Base-by-base conservation (phyloP, 2,888 invertebrate species). In the Timema podura region DNA sequence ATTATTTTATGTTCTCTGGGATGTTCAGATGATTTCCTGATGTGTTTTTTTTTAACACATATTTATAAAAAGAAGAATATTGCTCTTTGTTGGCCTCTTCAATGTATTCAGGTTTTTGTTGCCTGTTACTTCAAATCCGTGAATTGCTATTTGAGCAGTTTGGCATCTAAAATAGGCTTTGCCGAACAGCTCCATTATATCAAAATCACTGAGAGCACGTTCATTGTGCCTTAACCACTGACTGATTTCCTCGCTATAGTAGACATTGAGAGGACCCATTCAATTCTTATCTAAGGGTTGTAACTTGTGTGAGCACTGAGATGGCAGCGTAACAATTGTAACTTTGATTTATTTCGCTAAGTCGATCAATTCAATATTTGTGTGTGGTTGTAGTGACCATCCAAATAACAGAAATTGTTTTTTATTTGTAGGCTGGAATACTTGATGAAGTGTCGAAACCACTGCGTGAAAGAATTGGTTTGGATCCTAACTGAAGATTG, bases 1-100 rank as follows among this genome's bases (percentile, higher is more conserved):
- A 68, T 68, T 68, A 46, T 46, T 64, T 64, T 48, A 44, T 64
- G 16, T n/a, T 64, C 57, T 13, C 57, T 46, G 70, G 45, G 48
- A 61, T 10, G 16, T 13, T 70, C 48, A 49, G 49, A 9, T 59
- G 54, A 65, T 70, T 70, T 66, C 16, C 66, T 49, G 70, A 5
- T 48, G 54, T 69, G 15, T 48, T 5, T 66, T 47, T 70, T 30
- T 45, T 70, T n/a, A 48, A 48, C 57, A 66, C 70, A 48, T 57
- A 65, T 61, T 67, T 51, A 59, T 67, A 47, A 67, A 67, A 67
- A 67, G 70, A 47, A 15, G 67, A 67, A 67, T 48, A 44, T 67
- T 48, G 48, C 67, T 70, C 68, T 49, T 70, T 68, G 68, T 70
- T 70, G 64, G 64, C 70, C 68, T 70, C 68, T 70, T 70, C 68